Conservation (phyloP, 2,113 vertebrate genomes). For the Ailuropoda melanoleuca region DNA sequence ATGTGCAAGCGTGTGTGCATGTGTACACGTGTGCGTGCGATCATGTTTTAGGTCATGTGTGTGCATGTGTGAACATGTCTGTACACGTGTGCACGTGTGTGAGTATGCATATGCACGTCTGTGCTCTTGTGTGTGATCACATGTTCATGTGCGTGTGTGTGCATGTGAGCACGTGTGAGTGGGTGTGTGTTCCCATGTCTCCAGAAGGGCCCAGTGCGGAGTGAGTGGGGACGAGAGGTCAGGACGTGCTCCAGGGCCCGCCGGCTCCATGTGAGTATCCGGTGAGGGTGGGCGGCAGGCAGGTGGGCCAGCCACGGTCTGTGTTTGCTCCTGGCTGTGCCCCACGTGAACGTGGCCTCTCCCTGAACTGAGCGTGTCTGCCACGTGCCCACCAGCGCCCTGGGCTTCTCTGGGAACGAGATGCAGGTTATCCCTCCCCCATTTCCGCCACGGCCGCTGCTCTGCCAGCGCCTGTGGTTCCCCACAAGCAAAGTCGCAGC, state of each 20-base stretch:
- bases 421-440: neutral
- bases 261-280: neutral
- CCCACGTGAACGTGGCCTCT: neutral
- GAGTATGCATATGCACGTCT: neutral
- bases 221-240: neutral
- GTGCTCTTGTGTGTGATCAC: neutral
- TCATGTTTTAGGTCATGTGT: too few species aligned
- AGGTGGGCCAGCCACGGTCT: too few species aligned
- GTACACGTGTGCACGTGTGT: fast-evolving
- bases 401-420: neutral
- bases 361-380: neutral
- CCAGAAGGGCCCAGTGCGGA: neutral
- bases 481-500: neutral
- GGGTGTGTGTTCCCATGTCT: neutral
- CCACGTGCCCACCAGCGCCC: neutral
- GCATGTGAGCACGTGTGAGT: neutral
- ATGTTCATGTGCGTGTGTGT: too few species aligned
- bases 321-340: neutral
- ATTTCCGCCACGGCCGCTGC: fast-evolving
- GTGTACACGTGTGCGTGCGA: fast-evolving
- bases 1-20: too few species aligned
- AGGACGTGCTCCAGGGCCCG: fast-evolving
- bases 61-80: too few species aligned
- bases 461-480: neutral
- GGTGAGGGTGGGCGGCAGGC: neutral